Percentiles rank a stretch among this genome's conserved stretches.
Evolutionary conservation across 2,113 vertebrate species (phyloP).

Genomic region (Arothron firmamentum): DNA sequence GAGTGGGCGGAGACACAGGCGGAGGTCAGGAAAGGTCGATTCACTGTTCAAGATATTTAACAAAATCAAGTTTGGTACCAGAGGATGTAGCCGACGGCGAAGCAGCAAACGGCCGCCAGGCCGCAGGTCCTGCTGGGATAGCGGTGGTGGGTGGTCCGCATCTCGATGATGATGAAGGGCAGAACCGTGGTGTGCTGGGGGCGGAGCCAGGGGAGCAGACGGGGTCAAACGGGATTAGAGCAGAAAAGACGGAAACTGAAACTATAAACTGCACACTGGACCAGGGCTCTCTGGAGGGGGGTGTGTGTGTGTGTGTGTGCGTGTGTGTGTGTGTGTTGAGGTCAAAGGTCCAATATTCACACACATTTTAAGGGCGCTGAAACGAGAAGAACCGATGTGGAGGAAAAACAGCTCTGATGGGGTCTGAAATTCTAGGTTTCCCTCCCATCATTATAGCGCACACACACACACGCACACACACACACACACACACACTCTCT

Average conservation of each 20-base stretch:
- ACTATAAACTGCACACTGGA: no score
- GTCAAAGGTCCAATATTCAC: no score
- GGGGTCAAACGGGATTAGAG: no score
- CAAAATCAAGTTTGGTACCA: constrained; percentile 76
- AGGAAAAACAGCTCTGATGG: constrained; percentile 23
- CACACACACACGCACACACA: constrained; percentile 24
- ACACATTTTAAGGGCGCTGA: no score
- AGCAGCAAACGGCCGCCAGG: constrained; percentile 83
- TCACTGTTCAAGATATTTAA: no score
- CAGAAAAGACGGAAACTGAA: no score
- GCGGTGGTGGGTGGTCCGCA: constrained; percentile 92
- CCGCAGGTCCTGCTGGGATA: constrained; percentile 91
- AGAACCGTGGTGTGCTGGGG: constrained; percentile 93
- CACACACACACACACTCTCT: constrained; percentile 25
- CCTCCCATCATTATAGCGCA: constrained; percentile 38
- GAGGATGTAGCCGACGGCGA: constrained; percentile 90
- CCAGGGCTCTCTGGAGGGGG: no score
- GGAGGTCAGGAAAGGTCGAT: not conserved
- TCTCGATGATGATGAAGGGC: constrained; percentile 98
- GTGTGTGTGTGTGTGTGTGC: no score
- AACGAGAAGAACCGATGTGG: no score
- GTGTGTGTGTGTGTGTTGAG: no score
- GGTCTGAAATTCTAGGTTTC: constrained; percentile 48
- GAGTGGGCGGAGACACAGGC: not conserved
- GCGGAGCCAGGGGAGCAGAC: no score